Percentiles rank a stretch among this genome's conserved stretches.
These are phyloP conservation scores for Scartelaos histophorus DNA, from an alignment of 2,113 vertebrate species.

Conservation along the genomic window DNA sequence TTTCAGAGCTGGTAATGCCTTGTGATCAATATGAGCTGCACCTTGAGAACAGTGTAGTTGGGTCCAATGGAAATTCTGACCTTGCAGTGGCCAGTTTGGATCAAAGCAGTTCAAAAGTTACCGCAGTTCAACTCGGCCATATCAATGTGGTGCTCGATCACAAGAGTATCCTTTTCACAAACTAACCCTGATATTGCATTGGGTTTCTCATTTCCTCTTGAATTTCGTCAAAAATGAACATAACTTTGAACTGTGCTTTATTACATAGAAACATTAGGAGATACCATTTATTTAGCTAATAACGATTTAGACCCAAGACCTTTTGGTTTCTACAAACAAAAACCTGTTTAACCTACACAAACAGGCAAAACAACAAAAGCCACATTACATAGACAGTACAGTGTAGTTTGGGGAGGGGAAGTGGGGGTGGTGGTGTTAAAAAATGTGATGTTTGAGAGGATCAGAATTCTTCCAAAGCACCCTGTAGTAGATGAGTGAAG, in stretches of 20 bases:
- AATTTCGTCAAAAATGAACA: not conserved
- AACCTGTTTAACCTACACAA: too few species aligned
- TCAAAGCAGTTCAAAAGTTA: slow-evolving; percentile 75
- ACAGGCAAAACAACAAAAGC: too few species aligned
- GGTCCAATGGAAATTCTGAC: slow-evolving; percentile 64
- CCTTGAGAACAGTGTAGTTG: slow-evolving; percentile 82
- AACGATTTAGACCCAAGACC: not conserved
- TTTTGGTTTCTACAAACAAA: too few species aligned
- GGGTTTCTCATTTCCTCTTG: not conserved
- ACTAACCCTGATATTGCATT: not conserved
- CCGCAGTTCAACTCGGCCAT: slow-evolving; percentile 73
- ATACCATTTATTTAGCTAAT: not conserved
- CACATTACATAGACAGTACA: too few species aligned
- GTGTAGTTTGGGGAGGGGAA: too few species aligned
- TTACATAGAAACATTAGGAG: not conserved
- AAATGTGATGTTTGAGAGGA: too few species aligned
- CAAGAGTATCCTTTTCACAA: slow-evolving; percentile 77
- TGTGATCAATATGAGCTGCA: slow-evolving; percentile 92
- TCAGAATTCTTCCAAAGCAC: too few species aligned
- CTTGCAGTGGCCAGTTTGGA: slow-evolving; percentile 80
- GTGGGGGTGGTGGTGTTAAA: too few species aligned
- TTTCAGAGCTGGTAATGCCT: slow-evolving; percentile 85
- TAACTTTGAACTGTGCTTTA: not conserved
- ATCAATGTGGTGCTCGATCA: slow-evolving; percentile 79
- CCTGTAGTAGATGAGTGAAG: too few species aligned